phyloP scores from a whole-genome alignment of 2,113 vertebrate species.

The Muntiacus muntjak region DNA sequence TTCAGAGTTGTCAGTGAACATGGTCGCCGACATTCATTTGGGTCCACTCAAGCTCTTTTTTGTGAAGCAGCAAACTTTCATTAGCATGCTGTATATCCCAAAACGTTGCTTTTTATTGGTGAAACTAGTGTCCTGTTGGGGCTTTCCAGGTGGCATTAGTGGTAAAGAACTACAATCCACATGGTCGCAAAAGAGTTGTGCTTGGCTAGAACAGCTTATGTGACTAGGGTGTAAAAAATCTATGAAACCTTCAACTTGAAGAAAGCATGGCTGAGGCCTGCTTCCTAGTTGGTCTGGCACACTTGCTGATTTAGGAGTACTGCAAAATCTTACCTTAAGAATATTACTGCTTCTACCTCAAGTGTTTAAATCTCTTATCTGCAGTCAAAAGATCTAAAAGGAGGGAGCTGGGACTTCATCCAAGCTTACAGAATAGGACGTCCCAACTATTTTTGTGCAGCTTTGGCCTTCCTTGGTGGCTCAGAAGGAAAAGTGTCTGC shows the following conservation, averaged over 20 bases:
- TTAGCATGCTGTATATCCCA: background rate
- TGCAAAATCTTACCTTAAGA: background rate
- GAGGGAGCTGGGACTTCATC: background rate
- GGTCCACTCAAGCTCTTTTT: background rate
- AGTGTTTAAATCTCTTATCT: background rate
- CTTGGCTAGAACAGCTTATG: background rate
- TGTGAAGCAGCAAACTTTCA: background rate
- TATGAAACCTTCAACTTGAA: background rate
- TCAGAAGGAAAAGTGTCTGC: background rate
- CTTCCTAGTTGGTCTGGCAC: background rate
- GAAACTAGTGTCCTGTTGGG: background rate
- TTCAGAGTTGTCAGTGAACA: background rate
- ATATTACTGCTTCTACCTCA: background rate
- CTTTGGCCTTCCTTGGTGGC: background rate
- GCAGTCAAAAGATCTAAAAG: too few relatives aligned
- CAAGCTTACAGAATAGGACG: background rate
- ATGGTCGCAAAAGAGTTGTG: accelerated
- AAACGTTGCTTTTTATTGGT: background rate
- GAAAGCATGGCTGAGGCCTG: background rate
- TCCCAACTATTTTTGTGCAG: background rate
- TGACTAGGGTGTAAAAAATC: background rate
- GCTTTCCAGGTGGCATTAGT: background rate
- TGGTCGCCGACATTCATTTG: accelerated
- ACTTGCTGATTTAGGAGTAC: background rate
- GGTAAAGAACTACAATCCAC: background rate